Evolutionary conservation across 1,140 invertebrate species (phyloP), one percentile per base, ranked within the genome.

Genomic region (Daktulosphaira vitifoliae): DNA sequence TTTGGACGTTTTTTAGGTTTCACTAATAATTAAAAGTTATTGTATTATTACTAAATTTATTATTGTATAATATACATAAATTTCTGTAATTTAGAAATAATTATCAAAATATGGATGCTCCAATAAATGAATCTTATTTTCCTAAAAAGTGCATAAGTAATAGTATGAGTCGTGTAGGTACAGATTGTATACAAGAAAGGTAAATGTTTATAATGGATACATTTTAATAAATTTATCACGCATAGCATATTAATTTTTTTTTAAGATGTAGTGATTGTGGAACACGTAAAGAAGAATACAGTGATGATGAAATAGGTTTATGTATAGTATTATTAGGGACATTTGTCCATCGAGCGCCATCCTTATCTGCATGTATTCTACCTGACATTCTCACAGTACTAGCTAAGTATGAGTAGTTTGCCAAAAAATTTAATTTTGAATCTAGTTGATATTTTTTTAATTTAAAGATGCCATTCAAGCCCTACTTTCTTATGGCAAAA

Each of bases 321-420:
- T 92, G 93, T 72, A 90, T 99, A 67, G 90, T 97, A 25, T 88
- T 90, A 64, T 76, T 98, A 50, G 90, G 90, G 22, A 98, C 96
- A 1, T 98, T 95, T 75, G 90, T 99, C 66, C 93, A 98, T 74
- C 80, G 95, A 44, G 94, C 98, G 74, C 93, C 96, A 7, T 84
- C 85, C 7, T 78, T 98, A 71, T 94, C 96, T 18, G 95, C 96
- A 2, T 88, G 92, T 0, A 78, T 96, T 62, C 76, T 99, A 56
- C 92, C 95, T 2, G 89, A 96, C 70, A 93, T 98, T 68, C 77
- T 99, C 15, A 85, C 86, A 51, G 16, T 62, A 29, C 89, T 95
- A 9, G 85, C 90, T 42, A 91, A 88, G 89, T 94, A 77, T 72
- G 72, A 66, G 25, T 20, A 26, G 0, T 46, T 26, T 29, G 7